These are phyloP conservation scores for Synanthedon myopaeformis DNA, from an alignment of 2,888 invertebrate genomes.

Conservation along the genomic window DNA sequence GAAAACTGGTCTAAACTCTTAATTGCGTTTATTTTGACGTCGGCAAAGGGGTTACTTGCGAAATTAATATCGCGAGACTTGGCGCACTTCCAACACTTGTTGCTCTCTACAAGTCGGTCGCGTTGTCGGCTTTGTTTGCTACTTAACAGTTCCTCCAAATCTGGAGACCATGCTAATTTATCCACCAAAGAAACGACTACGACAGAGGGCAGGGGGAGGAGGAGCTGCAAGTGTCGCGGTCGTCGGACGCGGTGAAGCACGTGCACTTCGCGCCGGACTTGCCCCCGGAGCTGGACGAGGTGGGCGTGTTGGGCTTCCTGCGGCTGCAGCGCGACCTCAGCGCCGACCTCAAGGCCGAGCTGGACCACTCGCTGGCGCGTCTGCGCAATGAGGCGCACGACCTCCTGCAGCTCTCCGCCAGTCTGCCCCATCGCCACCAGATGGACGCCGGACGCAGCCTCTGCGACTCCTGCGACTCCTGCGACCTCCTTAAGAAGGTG, in stretches of 20 bases:
- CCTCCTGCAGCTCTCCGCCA: conserved; percentile 72
- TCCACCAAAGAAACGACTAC: too few species aligned
- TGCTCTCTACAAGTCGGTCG: neutral
- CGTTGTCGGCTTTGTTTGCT: neutral
- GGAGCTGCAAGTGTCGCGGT: conserved; percentile 23
- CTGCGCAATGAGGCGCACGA: conserved; percentile 78
- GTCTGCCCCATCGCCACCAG: conserved; percentile 19
- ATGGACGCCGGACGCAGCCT: conserved; percentile 19
- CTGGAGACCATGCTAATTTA: too few species aligned
- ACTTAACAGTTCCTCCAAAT: neutral
- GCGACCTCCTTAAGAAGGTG: conserved; percentile 48
- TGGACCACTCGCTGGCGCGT: conserved; percentile 76
- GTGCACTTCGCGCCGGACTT: conserved; percentile 82
- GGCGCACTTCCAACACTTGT: neutral
- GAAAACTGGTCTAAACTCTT: conserved; percentile 7
- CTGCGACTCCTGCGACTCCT: conserved; percentile 40
- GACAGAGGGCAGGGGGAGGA: conserved; percentile 16
- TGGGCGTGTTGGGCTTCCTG: conserved; percentile 67
- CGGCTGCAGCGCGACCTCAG: conserved; percentile 64
- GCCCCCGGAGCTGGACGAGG: conserved; percentile 72
- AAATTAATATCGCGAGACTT: conserved; percentile 14
- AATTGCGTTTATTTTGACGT: conserved; percentile 11
- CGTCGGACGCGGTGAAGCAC: conserved; percentile 33
- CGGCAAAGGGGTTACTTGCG: conserved; percentile 10
- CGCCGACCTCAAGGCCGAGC: conserved; percentile 72